A percentile compares a stretch with the other conserved stretches of the same genome.
Conservation (phyloP, 1,140 invertebrate species). For the Pinna nobilis region DNA sequence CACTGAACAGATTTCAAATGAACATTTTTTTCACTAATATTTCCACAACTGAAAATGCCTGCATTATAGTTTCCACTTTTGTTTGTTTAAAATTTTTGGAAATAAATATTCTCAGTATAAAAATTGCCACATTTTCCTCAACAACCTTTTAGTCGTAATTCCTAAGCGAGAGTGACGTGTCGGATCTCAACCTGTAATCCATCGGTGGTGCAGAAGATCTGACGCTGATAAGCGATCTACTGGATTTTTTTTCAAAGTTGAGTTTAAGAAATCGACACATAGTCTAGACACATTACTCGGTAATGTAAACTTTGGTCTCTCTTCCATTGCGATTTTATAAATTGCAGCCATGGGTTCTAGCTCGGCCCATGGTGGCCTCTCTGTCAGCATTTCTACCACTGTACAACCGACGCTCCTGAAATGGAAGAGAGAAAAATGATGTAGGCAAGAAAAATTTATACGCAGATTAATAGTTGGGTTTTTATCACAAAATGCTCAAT, state of each 20-base stretch:
- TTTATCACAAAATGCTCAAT: too few relatives aligned
- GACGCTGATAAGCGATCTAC: slow-evolving; percentile 67
- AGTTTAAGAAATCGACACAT: slow-evolving; percentile 63
- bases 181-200: slow-evolving; percentile 10
- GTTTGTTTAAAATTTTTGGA: too few relatives aligned
- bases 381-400: slow-evolving; percentile 73
- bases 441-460: background rate
- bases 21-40: background rate
- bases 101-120: too few relatives aligned
- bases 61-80: background rate
- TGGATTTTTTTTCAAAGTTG: slow-evolving; percentile 61
- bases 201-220: slow-evolving; percentile 50
- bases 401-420: slow-evolving; percentile 74
- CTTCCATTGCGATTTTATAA: slow-evolving; percentile 73
- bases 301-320: slow-evolving; percentile 68
- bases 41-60: background rate
- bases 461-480: too few relatives aligned
- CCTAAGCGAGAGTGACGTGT: too few relatives aligned
- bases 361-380: slow-evolving; percentile 71
- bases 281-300: slow-evolving; percentile 52
- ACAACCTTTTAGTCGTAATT: too few relatives aligned
- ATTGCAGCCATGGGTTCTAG: slow-evolving; percentile 73
- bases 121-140: too few relatives aligned
- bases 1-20: background rate
- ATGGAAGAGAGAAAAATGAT: too few relatives aligned